Evolutionary conservation across 1,140 invertebrate genomes (phyloP), one percentile per base, ranked within the genome.

Genomic region (Diorhabda sublineata): DNA sequence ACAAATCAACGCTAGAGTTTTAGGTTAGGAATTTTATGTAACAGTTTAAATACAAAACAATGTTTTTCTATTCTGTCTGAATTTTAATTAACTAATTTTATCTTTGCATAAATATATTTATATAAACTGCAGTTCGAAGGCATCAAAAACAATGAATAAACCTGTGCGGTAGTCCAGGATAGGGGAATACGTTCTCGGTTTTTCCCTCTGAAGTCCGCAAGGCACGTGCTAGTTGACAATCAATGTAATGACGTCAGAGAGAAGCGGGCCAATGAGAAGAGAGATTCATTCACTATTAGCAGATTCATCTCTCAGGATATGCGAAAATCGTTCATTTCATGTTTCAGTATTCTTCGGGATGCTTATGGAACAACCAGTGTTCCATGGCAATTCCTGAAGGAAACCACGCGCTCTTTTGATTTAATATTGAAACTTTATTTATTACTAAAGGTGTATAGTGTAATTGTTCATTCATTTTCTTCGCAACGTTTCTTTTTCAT

Each of bases 201-300:
- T 58, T 66, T 56, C 57, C 74, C 71, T 69, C 26, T 26, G 68
- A 65, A 73, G 66, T 69, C 69, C 72, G 73, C 71, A 77, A 68
- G 71, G 73, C 79, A 80, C 79, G 80, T 80, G 79, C 79, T 74
- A 65, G 72, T 78, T 78, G 73, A 79, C 79, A 81, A 81, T 81
- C 80, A 81, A 81, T 81, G 76, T 79, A 75, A 78, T 82, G 81
- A 82, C 81, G 81, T 82, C 81, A 82, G 77, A 71, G 69, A 42
- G 57, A 44, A 70, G 69, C 67, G 69, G 69, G 75, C 81, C 81
- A 82, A 82, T 82, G 63, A 71, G 70, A 64, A 62, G 43, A 45
- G 61, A 71, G 74, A 71, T 79, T 77, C 81, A 82, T 82, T 82
- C 81, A 82, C 71, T 70, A 71, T 72, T 77, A 76, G 74, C 76